These are phyloP conservation scores for Ctena decussata DNA, from an alignment of 2,888 invertebrate species.

Conservation along the genomic window DNA sequence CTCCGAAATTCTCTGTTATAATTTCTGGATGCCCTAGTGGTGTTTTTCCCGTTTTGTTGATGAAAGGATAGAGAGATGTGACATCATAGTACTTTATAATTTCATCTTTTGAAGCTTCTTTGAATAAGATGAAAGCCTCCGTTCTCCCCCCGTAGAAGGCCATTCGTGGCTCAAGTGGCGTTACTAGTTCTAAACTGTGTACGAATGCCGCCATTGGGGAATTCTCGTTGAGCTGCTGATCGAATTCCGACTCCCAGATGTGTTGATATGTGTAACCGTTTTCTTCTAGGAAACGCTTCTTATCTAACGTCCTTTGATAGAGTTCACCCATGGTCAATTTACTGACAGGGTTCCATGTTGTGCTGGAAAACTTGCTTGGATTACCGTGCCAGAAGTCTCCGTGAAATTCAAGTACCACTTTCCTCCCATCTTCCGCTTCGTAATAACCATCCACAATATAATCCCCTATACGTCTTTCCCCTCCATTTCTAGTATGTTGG, in stretches of 20 bases:
- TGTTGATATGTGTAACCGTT: constrained; percentile 47
- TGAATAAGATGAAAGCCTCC: constrained; percentile 68
- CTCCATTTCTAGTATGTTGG: constrained; percentile 46
- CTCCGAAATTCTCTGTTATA: constrained; percentile 57
- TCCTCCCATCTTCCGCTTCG: constrained; percentile 35
- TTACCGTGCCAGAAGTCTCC: constrained; percentile 58
- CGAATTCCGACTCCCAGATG: constrained; percentile 73
- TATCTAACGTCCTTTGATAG: constrained; percentile 27
- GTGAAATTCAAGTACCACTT: constrained; percentile 53
- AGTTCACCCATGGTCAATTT: constrained; percentile 36
- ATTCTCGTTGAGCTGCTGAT: constrained; percentile 43
- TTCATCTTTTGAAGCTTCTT: constrained; percentile 54
- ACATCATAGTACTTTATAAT: constrained; percentile 70
- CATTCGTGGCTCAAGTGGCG: constrained; percentile 67
- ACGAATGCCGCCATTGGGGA: constrained; percentile 48
- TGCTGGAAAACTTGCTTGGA: constrained; percentile 23
- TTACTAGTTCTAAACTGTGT: constrained; percentile 31
- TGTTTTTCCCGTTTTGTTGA: constrained; percentile 64
- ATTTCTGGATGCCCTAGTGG: constrained; percentile 68
- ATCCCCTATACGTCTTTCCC: constrained; percentile 50
- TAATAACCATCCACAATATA: constrained; percentile 55
- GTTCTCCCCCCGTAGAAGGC: constrained; percentile 75
- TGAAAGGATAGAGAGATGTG: constrained; percentile 71
- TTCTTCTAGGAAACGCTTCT: constrained; percentile 28
- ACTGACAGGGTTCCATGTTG: constrained; percentile 44